Base-by-base conservation (phyloP, 1,140 invertebrate species). In the Calephelis nemesis region DNA sequence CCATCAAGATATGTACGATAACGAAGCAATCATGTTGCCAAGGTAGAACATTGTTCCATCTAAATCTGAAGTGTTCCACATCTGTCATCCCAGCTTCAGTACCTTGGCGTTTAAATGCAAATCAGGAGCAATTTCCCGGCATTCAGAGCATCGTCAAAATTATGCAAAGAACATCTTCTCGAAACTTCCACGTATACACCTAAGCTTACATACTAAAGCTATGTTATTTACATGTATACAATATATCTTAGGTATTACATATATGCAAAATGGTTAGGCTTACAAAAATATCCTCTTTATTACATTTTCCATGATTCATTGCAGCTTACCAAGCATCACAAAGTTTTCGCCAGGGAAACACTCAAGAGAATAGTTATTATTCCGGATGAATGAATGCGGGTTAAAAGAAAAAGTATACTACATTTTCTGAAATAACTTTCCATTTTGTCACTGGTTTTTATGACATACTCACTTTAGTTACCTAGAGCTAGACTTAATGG, bases 191-290 rank as follows among this genome's bases (percentile, higher is more conserved):
- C 42, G 67, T 48, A 67, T 66, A 69, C 63, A 65, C 71, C 73
- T 62, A 42, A 65, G 71, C 74, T 73, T 69, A 77, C 69, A 73
- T 80, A 80, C 73, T 71, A 69, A 66, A 47, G 68, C 73, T 71
- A 74, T 71, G 78, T 81, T 72, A 78, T 81, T 78, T 68, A 79
- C 79, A 30, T 30, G 30, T 30, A 30, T 30, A 30, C 30, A 30
- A 30, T 3, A 30, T 30, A 30, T 30, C 30, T 2, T 30, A 30
- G 30, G 30, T 30, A 30, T 30, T 30, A 30, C 30, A 30, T 76
- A 71, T 65, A 78, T 73, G 71, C 69, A 79, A 83, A 83, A 76
- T 76, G 75, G 68, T 74, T 71, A 54, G 68, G 72, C 70, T 77
- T 71, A 76, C 50, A 50, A 63, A 63, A 69, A 76, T 77, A 77